Evolutionary conservation across 2,888 invertebrate genomes (phyloP).

Genomic region (Spisula solida): DNA sequence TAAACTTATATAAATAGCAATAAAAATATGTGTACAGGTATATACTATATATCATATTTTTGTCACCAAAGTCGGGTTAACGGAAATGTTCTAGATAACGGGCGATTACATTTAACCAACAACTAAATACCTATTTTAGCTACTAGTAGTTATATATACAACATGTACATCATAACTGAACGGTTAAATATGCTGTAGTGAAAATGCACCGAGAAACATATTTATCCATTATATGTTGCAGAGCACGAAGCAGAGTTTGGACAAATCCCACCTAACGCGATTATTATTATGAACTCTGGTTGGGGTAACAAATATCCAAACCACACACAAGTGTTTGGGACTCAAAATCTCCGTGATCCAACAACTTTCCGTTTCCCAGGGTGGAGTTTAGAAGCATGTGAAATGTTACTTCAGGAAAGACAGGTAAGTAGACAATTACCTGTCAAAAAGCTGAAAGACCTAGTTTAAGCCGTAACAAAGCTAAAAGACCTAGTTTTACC

Average conservation of each 20-base stretch:
- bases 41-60: not conserved
- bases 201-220: no score
- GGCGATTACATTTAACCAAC: no score
- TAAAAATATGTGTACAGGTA: no score
- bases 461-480: no score
- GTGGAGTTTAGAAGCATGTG: conserved; percentile 89
- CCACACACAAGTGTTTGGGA: conserved; percentile 63
- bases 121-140: no score
- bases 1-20: no score
- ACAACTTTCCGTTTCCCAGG: conserved; percentile 70
- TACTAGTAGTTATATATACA: no score
- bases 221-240: not conserved
- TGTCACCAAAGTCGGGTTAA: not conserved
- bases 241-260: conserved; percentile 87
- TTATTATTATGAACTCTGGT: conserved; percentile 87
- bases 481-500: no score
- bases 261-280: conserved; percentile 85
- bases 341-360: conserved; percentile 36
- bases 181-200: no score
- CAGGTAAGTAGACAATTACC: conserved; percentile 59
- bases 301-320: conserved; percentile 84
- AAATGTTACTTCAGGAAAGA: conserved; percentile 89
- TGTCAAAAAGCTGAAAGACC: no score
- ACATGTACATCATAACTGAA: no score
- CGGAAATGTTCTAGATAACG: no score